Evolutionary conservation across 2,797 vertebrate genomes (phyloP), one percentile per base, ranked within the genome.

Genomic region (Coregonus ussuriensis): DNA sequence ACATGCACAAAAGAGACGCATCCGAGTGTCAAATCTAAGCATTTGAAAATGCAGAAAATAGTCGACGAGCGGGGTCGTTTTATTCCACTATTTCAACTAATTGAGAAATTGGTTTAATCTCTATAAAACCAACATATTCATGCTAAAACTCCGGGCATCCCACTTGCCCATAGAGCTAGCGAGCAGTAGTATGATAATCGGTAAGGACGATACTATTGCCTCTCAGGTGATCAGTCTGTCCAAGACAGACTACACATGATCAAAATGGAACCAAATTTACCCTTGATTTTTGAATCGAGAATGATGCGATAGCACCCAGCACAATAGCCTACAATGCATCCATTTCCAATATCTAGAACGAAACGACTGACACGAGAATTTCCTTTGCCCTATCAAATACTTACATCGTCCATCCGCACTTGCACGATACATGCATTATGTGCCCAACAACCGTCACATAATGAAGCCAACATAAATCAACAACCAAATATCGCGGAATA

Each of bases 371-470:
- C 84, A 79, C 70, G 72, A 79, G 81, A 79, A 54, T 76, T 59
- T 80, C 75, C 70, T 72, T 71, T 54, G 72, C 68, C 78, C 47
- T 72, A 77, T 73, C 76, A 65, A 81, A 80, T 78, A 72, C 63
- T 70, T 81, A 80, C 85, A 82, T 82, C 86, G 89, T 75, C 74
- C 63, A 82, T 79, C 54, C 83, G 75, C 78, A 75, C 82, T 74
- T 75, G 80, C 68, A 71, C 63, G 83, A 81, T 63, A 21, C 7
- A 25, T 63, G 63, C 88, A 89, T 87, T 85, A 85, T 85, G 86
- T 88, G 84, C 79, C 80, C 86, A 77, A 85, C 86, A 31, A 86
- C 84, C 89, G 84, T 87, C 89, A 89, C 91, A 90, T 91, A 91
- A 82, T 79, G 84, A 82, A 90, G 80, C 83, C 85, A 85, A 89